Conservation (phyloP, 2,797 vertebrate genomes). For the Pantherophis vulpinus region DNA sequence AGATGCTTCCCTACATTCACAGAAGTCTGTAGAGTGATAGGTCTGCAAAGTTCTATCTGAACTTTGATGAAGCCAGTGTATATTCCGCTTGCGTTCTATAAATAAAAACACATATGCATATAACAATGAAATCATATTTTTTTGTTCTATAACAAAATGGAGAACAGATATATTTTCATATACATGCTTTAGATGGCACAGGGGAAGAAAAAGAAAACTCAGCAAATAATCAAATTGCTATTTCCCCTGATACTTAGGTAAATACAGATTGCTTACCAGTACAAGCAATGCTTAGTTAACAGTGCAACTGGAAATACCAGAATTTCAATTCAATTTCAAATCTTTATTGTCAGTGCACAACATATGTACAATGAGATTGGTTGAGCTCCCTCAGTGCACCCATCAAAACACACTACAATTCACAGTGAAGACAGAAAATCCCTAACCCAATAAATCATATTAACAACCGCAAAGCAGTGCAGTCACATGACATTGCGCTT, state of each 20-base stretch:
- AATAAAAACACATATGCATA: neutral
- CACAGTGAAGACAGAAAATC: too few species aligned
- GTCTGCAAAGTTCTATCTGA: slow-evolving; percentile 88
- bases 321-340: neutral
- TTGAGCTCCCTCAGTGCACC: too few species aligned
- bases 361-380: too few species aligned
- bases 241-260: neutral
- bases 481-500: neutral
- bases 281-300: neutral
- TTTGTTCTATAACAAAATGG: neutral
- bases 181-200: neutral
- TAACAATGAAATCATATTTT: neutral
- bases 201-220: neutral
- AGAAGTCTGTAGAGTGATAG: slow-evolving; percentile 80
- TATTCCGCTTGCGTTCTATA: slow-evolving; percentile 78
- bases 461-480: neutral
- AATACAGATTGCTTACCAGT: neutral
- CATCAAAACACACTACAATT: too few species aligned
- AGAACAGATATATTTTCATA: neutral
- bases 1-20: slow-evolving; percentile 48
- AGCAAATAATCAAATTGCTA: neutral
- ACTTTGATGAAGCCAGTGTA: slow-evolving; percentile 99
- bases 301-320: neutral
- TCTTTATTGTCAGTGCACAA: too few species aligned
- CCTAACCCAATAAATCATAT: too few species aligned